Conservation (phyloP, 1,140 invertebrate genomes). For the Aphidius gifuensis region DNA sequence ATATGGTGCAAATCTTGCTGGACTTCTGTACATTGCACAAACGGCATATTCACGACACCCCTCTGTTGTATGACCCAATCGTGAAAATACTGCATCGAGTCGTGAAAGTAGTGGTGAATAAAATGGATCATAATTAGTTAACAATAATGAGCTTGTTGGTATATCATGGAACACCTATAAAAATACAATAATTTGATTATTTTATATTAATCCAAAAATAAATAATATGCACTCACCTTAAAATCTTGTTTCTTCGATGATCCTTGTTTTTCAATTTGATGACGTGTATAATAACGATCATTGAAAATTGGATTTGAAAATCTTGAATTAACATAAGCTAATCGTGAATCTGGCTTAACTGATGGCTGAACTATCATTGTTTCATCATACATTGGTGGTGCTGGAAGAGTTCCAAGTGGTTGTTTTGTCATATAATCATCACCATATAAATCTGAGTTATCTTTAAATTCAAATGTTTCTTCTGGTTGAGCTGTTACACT, state of each 20-base stretch:
- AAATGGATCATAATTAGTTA: slow-evolving; percentile 83
- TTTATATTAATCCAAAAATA: not conserved
- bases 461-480: slow-evolving; percentile 69
- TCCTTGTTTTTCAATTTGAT: slow-evolving; percentile 36
- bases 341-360: slow-evolving; percentile 46
- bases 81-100: slow-evolving; percentile 77
- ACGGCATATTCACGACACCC: slow-evolving; percentile 76
- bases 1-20: slow-evolving; percentile 80
- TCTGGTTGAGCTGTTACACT: slow-evolving; percentile 44
- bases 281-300: slow-evolving; percentile 48
- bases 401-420: slow-evolving; percentile 50
- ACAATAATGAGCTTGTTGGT: slow-evolving; percentile 72
- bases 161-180: slow-evolving; percentile 79
- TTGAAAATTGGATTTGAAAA: slow-evolving; percentile 39
- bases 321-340: slow-evolving; percentile 41
- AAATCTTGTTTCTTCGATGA: slow-evolving; percentile 55
- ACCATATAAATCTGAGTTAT: slow-evolving; percentile 48
- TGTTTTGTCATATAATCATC: slow-evolving; percentile 49
- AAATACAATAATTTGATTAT: slow-evolving; percentile 22
- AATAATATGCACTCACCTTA: slow-evolving; percentile 41
- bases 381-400: slow-evolving; percentile 52
- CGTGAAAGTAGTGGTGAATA: slow-evolving; percentile 78
- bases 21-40: slow-evolving; percentile 81
- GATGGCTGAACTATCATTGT: slow-evolving; percentile 44
- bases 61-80: slow-evolving; percentile 68